phyloP scores from a whole-genome alignment of 1,140 invertebrate species.

The Tribolium madens region DNA sequence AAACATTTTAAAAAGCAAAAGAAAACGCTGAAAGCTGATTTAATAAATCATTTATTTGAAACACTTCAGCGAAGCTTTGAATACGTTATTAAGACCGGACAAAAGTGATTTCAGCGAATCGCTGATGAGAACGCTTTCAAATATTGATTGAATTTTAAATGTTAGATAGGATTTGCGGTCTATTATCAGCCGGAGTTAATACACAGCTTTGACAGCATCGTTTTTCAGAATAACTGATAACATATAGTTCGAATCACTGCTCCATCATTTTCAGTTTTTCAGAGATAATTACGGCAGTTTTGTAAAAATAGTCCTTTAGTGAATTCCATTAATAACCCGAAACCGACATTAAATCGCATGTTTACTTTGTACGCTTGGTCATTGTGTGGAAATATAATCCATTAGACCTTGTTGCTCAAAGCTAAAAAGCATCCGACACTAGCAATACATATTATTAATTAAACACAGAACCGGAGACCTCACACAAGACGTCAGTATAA shows the following conservation, averaged over 20 bases:
- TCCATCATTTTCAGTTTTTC: neutral
- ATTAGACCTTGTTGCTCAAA: neutral
- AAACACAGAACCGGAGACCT: constrained; percentile 1
- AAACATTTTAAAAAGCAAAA: constrained; percentile 27
- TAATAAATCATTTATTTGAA: constrained; percentile 27
- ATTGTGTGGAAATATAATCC: neutral
- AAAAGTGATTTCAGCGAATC: neutral
- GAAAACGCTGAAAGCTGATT: constrained; percentile 5
- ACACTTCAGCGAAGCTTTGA: neutral
- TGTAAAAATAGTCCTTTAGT: constrained; percentile 8
- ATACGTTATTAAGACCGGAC: neutral
- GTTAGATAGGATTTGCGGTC: neutral
- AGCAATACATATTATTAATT: constrained; percentile 16
- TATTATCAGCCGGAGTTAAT: neutral
- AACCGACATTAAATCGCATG: neutral
- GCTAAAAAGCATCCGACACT: neutral
- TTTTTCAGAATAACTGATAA: neutral
- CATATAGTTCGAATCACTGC: neutral
- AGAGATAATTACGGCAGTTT: constrained; percentile 7
- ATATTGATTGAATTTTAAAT: neutral
- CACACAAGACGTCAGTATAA: constrained; percentile 13
- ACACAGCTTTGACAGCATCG: neutral
- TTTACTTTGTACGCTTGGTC: neutral
- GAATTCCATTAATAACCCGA: neutral
- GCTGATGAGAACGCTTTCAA: neutral